Percentiles rank a stretch among this genome's conserved stretches.
Conservation (phyloP, 2,113 vertebrate species). For the Oceanites oceanicus region DNA sequence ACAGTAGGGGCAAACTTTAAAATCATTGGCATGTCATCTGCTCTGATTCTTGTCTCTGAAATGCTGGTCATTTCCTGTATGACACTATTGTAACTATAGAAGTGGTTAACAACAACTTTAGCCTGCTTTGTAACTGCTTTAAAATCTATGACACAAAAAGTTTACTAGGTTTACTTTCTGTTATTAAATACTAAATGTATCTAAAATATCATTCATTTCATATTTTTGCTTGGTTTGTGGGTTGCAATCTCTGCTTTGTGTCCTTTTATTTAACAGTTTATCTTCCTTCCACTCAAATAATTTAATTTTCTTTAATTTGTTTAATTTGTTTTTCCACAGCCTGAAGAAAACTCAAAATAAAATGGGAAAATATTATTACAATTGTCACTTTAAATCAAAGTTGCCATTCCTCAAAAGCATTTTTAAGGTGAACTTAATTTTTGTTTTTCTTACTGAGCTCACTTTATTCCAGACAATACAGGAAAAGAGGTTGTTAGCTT, state of each 20-base stretch:
- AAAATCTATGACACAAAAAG: not conserved
- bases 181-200: not conserved
- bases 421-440: not conserved
- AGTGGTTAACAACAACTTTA: not conserved
- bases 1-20: not conserved
- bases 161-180: not conserved
- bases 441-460: not conserved
- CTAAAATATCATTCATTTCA: not conserved
- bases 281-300: not conserved
- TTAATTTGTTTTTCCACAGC: not conserved
- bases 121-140: not conserved
- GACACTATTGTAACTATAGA: not conserved
- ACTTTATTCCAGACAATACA: not conserved
- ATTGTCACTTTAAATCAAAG: constrained; percentile 12
- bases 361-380: not conserved
- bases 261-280: not conserved
- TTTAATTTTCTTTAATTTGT: not conserved
- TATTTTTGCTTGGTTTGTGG: not conserved
- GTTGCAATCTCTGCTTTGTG: not conserved
- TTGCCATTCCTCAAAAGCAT: not conserved
- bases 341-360: not conserved
- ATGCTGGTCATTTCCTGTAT: not conserved
- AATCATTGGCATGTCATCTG: not conserved
- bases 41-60: not conserved
- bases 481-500: not conserved